Conservation (phyloP, 2,113 vertebrate genomes). For the Fukomys damarensis region DNA sequence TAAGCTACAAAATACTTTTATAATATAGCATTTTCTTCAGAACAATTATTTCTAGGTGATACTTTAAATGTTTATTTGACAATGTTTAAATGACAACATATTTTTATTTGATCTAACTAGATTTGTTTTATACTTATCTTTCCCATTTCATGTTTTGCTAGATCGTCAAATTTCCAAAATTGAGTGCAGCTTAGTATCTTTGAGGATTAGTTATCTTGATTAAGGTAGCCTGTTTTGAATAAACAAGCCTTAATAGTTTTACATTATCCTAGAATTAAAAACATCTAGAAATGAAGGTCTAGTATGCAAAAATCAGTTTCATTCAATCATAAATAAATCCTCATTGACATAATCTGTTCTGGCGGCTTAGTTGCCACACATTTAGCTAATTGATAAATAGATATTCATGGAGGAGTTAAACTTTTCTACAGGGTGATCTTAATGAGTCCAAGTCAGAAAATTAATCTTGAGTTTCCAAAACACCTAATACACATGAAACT, state of each 20-base stretch:
- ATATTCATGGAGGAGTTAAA: conserved; percentile 80
- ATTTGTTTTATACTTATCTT: conserved; percentile 51
- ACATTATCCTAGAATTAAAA: conserved; percentile 72
- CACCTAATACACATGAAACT: conserved; percentile 82
- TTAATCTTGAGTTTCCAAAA: conserved; percentile 85
- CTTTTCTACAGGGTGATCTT: conserved; percentile 86
- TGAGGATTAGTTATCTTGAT: conserved; percentile 46
- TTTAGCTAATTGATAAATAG: conserved; percentile 83
- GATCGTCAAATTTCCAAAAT: conserved; percentile 47
- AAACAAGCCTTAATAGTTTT: conserved; percentile 71
- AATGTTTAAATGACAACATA: conserved; percentile 50
- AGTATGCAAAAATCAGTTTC: conserved; percentile 53
- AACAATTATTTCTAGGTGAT: conserved; percentile 60
- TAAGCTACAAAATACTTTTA: not conserved
- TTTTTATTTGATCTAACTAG: conserved; percentile 62
- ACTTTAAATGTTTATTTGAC: conserved; percentile 53
- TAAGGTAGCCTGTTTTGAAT: conserved; percentile 66
- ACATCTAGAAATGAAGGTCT: conserved; percentile 53
- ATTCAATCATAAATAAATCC: conserved; percentile 75
- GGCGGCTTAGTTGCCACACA: conserved; percentile 81
- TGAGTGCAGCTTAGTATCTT: not conserved
- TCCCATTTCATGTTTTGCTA: conserved; percentile 62
- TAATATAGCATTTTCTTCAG: conserved; percentile 51
- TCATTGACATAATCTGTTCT: conserved; percentile 83
- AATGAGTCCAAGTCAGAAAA: conserved; percentile 85